These are phyloP conservation scores for Phymatocera aterrima DNA, from an alignment of 2,888 invertebrate species.

Conservation along the genomic window DNA sequence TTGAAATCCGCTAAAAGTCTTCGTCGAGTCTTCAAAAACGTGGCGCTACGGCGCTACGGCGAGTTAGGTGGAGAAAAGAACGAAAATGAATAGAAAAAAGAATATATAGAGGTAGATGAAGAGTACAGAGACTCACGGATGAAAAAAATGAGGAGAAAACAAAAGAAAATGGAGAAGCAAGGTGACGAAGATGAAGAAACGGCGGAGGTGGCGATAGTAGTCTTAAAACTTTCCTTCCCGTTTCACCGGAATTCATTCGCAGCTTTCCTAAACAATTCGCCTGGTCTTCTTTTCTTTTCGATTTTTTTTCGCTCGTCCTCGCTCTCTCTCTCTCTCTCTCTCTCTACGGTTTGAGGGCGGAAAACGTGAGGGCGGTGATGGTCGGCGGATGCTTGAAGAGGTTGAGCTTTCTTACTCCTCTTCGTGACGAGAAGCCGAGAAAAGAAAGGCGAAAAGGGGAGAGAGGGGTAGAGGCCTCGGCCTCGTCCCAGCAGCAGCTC, in stretches of 20 bases:
- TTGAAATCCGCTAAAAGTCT: neutral
- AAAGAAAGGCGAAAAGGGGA: no score
- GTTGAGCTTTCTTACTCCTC: constrained; percentile 18
- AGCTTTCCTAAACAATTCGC: constrained; percentile 54
- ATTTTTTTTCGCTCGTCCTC: no score
- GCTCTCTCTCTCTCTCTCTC: constrained; percentile 14
- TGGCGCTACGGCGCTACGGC: neutral
- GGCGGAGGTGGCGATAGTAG: constrained; percentile 15
- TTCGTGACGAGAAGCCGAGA: constrained; percentile 29
- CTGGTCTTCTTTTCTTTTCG: constrained; percentile 49
- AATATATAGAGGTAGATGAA: neutral
- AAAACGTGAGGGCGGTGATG: neutral
- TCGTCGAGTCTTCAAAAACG: neutral
- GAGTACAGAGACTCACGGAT: neutral
- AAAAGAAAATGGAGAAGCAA: neutral
- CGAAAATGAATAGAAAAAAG: constrained; percentile 48
- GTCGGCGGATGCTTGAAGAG: neutral
- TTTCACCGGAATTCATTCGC: constrained; percentile 50
- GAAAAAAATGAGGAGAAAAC: constrained; percentile 4
- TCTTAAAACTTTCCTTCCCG: constrained; percentile 51
- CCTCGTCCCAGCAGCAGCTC: neutral
- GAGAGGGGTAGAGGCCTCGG: no score
- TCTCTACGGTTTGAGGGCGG: constrained; percentile 33
- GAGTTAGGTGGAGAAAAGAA: constrained; percentile 22
- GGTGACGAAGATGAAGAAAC: neutral